Base-by-base conservation (phyloP, 2,888 invertebrate genomes). In the Trichacis sp. region DNA sequence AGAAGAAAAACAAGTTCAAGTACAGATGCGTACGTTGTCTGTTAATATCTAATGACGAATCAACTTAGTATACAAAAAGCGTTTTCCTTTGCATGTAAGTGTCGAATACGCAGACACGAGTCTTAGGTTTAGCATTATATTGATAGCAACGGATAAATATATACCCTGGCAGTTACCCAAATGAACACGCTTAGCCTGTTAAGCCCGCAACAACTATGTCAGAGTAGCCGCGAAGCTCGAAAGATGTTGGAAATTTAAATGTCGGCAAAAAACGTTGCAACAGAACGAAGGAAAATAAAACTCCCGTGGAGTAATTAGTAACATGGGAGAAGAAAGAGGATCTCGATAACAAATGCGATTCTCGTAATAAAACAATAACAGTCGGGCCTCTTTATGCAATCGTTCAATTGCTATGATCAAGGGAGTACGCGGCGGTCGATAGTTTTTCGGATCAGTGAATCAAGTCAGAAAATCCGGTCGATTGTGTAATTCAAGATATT, bases 111-210 rank as follows among this genome's bases (percentile, higher is more conserved):
- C 51, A 57, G 54, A 43, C 49, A 46, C 12, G 14, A 29, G n/a
- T 24, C 54, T 47, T 54, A 52, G 62, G 68, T 62, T 24, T n/a
- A 68, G 69, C 71, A 65, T 68, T 78, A 78, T 83, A 83, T 82
- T 80, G 81, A 81, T 82, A 81, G 80, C 79, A 77, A 75, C 73
- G 75, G 78, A 82, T 78, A 80, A 82, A 83, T 82, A 82, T 81
- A 83, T 76, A 79, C 72, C 66, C 75, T 83, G 83, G 83, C 83
- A 57, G 55, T 42, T 20, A 63, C 73, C 81, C 83, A 83, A 77
- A 71, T 71, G 72, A 72, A 69, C 70, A 73, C 70, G 74, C 72
- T 72, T 68, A 64, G 68, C 67, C 67, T 57, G 61, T 65, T 64
- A 67, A 62, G 68, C 72, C 73, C 65, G 77, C 78, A 80, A 78